Percentiles rank a stretch among this genome's conserved stretches.
phyloP scores from a whole-genome alignment of 2,888 invertebrate species.

The Drosophila vallismaia region DNA sequence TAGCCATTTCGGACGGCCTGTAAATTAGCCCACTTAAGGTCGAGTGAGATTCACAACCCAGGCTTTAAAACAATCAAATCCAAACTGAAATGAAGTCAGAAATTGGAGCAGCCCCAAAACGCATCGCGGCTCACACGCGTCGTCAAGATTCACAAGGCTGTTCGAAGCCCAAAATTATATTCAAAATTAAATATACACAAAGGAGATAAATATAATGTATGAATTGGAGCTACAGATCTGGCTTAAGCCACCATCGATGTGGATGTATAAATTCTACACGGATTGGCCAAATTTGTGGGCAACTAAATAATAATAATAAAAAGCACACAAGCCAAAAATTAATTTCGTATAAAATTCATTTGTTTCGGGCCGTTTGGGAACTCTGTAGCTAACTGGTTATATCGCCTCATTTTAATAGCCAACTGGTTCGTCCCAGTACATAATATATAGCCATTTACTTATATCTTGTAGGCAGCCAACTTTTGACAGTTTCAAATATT shows the following conservation, averaged over 20 bases:
- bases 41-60: slow-evolving; percentile 1
- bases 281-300: slow-evolving; percentile 50
- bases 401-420: slow-evolving; percentile 55
- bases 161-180: slow-evolving; percentile 38
- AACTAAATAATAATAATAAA: slow-evolving; percentile 39
- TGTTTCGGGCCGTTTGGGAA: slow-evolving; percentile 30
- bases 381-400: slow-evolving; percentile 59
- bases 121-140: slow-evolving; percentile 61
- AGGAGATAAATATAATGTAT: slow-evolving; percentile 60
- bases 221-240: slow-evolving; percentile 41
- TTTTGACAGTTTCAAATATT: slow-evolving; percentile 43
- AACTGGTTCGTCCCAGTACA: slow-evolving; percentile 59
- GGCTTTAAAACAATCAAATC: slow-evolving; percentile 4
- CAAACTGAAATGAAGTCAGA: slow-evolving; percentile 54
- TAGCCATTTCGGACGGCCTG: slow-evolving; percentile 23
- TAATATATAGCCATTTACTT: slow-evolving; percentile 39
- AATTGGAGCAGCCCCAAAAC: slow-evolving; percentile 61
- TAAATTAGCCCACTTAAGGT: slow-evolving; percentile 65
- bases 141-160: slow-evolving; percentile 61
- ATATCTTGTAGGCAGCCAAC: slow-evolving; percentile 48
- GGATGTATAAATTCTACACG: slow-evolving; percentile 64
- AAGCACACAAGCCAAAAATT: slow-evolving; percentile 55
- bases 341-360: slow-evolving; percentile 61
- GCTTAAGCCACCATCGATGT: slow-evolving; percentile 24
- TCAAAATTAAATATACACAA: slow-evolving; percentile 58